phyloP scores from a whole-genome alignment of 1,140 invertebrate genomes.

The Drosophila santomea region DNA sequence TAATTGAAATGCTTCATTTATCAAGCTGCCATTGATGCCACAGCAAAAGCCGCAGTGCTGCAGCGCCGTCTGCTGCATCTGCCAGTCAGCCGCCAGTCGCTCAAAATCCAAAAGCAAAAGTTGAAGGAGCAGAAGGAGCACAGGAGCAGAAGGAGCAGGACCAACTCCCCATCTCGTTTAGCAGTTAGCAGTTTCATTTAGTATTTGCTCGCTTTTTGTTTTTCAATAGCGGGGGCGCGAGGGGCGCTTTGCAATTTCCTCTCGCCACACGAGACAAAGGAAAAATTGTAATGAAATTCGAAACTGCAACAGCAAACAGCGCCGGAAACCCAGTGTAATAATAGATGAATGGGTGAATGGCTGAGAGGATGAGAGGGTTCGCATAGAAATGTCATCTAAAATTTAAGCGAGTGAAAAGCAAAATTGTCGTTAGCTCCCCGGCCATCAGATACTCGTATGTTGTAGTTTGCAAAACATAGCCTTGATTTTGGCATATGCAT shows the following conservation, averaged over 20 bases:
- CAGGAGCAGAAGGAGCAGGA: neutral
- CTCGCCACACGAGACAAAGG: constrained; percentile 63
- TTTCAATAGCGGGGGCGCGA: neutral
- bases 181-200: constrained; percentile 65
- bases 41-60: constrained; percentile 35
- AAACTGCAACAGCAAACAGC: constrained; percentile 64
- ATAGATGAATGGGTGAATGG: constrained; percentile 42
- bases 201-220: constrained; percentile 39
- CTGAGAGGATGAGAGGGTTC: constrained; percentile 34
- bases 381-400: constrained; percentile 75
- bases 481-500: constrained; percentile 63
- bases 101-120: constrained; percentile 33
- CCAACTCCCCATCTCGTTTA: constrained; percentile 37
- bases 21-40: constrained; percentile 66
- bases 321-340: constrained; percentile 29
- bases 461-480: constrained; percentile 15
- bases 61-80: constrained; percentile 30
- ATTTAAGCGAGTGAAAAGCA: constrained; percentile 60
- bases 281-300: constrained; percentile 78
- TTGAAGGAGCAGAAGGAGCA: neutral
- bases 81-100: constrained; percentile 45
- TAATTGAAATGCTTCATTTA: constrained; percentile 79
- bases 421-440: constrained; percentile 20
- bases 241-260: constrained; percentile 55
- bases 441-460: neutral